Base-by-base conservation (phyloP, 2,888 invertebrate species). In the Galerucella calmariensis region DNA sequence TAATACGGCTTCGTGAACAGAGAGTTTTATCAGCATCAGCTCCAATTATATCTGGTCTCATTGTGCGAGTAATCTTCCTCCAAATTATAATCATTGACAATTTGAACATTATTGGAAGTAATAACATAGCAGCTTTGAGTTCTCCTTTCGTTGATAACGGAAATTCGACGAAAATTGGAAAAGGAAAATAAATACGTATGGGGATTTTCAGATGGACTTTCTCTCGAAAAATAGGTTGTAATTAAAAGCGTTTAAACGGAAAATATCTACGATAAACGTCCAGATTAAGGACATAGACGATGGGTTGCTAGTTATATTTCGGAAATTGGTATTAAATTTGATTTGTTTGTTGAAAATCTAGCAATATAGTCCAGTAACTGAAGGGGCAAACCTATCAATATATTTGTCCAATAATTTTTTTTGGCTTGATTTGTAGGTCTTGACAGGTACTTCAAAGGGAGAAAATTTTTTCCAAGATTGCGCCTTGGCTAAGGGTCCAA, bases 21-120 rank as follows among this genome's bases (percentile, higher is more conserved):
- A 51, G 44, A 51, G 58, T 56, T 62, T 51, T 71, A 66, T 58
- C 65, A 51, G 58, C 53, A n/a, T 58, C 71, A 71, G 65, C 65
- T 66, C 65, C 71, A 71, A 71, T 71, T 71, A 71, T 66, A 71
- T 51, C 66, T 46, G 58, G 66, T 66, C 58, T 27, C 58, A 71
- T 70, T 70, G 70, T 61, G 16, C 51, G 14, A 63, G 70, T 70
- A 63, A 71, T 71, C 71, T 71, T 62, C 53, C 61, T 62, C 51
- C 62, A 67, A 73, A 73, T 73, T 53, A 73, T 68, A 73, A 68
- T 67, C 62, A 63, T 68, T 67, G 68, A 68, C 63, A 58, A 65
- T 73, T 73, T 68, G 62, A 73, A 68, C 73, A 56, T 68, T 68
- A 67, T 69, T 63, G 73, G 46, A 71, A 73, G 69, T 69, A 69